Evolutionary conservation across 2,113 vertebrate genomes (phyloP), one percentile per base, ranked within the genome.

Genomic region (Tichodroma muraria): DNA sequence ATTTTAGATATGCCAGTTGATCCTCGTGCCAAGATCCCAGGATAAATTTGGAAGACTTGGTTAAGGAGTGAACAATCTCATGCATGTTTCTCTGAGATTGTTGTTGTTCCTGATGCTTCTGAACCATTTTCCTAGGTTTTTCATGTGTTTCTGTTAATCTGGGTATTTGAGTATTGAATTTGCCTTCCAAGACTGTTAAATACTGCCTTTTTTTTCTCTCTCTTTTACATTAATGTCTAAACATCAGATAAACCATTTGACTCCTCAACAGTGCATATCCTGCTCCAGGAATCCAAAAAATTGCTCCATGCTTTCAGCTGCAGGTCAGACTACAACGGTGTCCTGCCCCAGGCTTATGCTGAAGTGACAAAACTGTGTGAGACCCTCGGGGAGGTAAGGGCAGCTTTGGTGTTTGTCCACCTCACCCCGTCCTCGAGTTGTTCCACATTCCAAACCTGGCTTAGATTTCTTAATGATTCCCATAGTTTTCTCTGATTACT

Each of bases 301-400:
- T 63, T 99, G 25, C 94, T 99, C 59, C 94, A 97, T 75, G 98
- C 94, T 30, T 99, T 99, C 95, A 96, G 94, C 81, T 96, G 95
- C 56, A 97, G 98, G 77, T 98, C 98, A 30, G 96, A 97, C 80
- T 98, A 98, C 84, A 94, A 97, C 2, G 98, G 98, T 38, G 59
- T 88, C 35, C 98, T 99, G 77, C 90, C 97, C 15, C 90, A 42
- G 54, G 97, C 98, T 56, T 96, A 98, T 40, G 90, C 97, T 77
- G 79, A 90, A 59, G 83, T 99, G 56, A 95, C 95, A 69, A 96
- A 96, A 50, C 97, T 99, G 3, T 87, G 94, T n/a, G 88, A 97
- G 25, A 89, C 47, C 3, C 52, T 98, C 1, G 13, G 76, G 64
- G 95, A 98, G 98, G 98, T 99, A 95, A 97, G 97, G 27, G 15